Evolutionary conservation across 2,113 vertebrate genomes (phyloP), one percentile per base, ranked within the genome.

Genomic region (Phoxinus phoxinus): DNA sequence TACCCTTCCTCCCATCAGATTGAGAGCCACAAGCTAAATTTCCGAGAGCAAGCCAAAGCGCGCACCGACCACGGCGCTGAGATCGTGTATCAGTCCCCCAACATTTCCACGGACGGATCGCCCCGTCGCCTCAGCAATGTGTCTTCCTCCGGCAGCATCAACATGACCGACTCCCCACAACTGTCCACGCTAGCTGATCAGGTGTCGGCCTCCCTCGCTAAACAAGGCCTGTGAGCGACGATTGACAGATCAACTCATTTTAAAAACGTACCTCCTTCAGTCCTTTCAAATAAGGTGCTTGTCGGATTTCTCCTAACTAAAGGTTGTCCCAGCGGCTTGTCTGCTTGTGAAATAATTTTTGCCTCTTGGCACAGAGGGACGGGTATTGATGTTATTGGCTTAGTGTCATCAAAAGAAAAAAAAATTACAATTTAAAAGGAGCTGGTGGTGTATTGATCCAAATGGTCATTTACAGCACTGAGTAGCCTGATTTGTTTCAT

Each of bases 41-140:
- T 98, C 94, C 96, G 96, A 0, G 97, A 98, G 92, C 93, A 94
- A 0, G 97, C 97, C 92, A 97, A 96, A 94, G 97, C 97, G 90
- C 96, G 97, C 88, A 98, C 97, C 0, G 96, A 98, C 94, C 97
- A 98, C 0, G 97, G 97, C 74, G 97, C 97, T 0, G 97, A 98
- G 76, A 98, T 98, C 1, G 92, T 98, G 19, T 86, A 76, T 37
- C 7, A 86, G 65, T 90, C 91, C 80, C 75, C 87, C 25, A 72
- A 73, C 69, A 25, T 81, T 90, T 97, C 96, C 0, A 94, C 92
- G 67, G 96, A 97, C 19, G 95, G 95, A 30, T 96, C 97, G 58
- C 96, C 97, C 0, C 93, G 91, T 69, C 96, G 92, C 89, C 97
- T 97, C 88, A 97, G 97, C 95, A 97, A 98, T n/a, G 96, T 96